These are phyloP conservation scores for Panurus biarmicus DNA, from an alignment of 2,113 vertebrate species.

Conservation along the genomic window DNA sequence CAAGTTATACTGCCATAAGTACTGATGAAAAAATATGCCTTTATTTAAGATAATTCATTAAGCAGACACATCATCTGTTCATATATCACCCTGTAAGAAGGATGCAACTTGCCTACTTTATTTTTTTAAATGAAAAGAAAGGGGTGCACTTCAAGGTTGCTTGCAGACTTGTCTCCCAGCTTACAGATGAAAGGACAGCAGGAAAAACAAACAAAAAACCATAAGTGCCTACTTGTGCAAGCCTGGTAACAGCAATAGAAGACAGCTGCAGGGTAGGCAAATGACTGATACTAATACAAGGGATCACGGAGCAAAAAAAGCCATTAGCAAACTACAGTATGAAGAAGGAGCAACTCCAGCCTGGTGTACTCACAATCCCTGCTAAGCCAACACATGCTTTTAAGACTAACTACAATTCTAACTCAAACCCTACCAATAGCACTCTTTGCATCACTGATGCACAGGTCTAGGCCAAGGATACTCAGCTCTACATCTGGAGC, in stretches of 20 bases:
- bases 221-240: neutral
- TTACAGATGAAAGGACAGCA: neutral
- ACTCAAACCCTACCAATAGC: neutral
- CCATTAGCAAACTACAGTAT: neutral
- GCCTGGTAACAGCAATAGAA: neutral
- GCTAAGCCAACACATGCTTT: neutral
- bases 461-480: neutral
- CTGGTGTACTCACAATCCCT: neutral
- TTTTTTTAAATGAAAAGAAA: neutral
- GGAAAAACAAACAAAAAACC: neutral
- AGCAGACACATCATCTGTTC: neutral
- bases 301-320: neutral
- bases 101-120: rapidly evolving
- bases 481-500: neutral
- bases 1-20: neutral
- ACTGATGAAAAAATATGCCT: neutral
- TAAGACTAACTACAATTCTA: neutral
- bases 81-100: neutral
- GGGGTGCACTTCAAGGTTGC: neutral
- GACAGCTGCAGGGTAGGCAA: neutral
- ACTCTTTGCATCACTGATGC: neutral
- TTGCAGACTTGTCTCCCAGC: neutral
- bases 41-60: neutral
- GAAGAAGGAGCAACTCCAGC: neutral
- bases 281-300: neutral